Evolutionary conservation across 2,797 vertebrate genomes (phyloP), one percentile per base, ranked within the genome.

Genomic region (Falco peregrinus): DNA sequence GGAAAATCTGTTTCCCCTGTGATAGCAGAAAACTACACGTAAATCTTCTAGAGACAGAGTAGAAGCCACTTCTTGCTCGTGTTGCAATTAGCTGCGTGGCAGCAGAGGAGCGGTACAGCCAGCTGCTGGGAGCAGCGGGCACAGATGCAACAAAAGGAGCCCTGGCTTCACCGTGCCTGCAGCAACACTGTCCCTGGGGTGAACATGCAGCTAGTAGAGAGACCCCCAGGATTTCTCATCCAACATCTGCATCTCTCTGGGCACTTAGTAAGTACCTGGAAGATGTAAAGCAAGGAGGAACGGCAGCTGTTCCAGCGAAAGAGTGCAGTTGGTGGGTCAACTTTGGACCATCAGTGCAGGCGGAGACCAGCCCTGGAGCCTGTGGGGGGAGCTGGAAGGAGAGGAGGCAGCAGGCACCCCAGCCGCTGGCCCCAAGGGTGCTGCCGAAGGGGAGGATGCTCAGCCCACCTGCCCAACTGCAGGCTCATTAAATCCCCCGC

Each of bases 1-100:
- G 21, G 24, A 75, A 87, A 90, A 84, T 50, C 77, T 69, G 33
- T 86, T 75, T 57, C 77, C 77, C 87, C 77, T 89, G 65, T 61
- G 83, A 75, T 8, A 90, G 54, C 74, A 65, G 33, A 82, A 82
- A 95, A 84, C 67, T 35, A 47, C 50, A 50, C 7, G 22, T 39
- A 81, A 84, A 81, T 86, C 61, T 80, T 70, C 25, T 39, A 78
- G 41, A 64, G 28, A 50, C 6, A 41, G 31, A 88, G 57, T 0
- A 71, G 57, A 56, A 92, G 74, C 29, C 63, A 45, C 20, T 61
- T 63, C 61, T 65, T 45, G 29, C 41, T 57, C 12, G 5, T 13
- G 47, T 57, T 10, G 31, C 57, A 35, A 33, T 56, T 16, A 87
- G 71, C 50, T 71, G 59, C n/a, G 17, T 0, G 2, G 70, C 0